Base-by-base conservation (phyloP, 2,888 invertebrate genomes). In the Tetranychus truncatus region DNA sequence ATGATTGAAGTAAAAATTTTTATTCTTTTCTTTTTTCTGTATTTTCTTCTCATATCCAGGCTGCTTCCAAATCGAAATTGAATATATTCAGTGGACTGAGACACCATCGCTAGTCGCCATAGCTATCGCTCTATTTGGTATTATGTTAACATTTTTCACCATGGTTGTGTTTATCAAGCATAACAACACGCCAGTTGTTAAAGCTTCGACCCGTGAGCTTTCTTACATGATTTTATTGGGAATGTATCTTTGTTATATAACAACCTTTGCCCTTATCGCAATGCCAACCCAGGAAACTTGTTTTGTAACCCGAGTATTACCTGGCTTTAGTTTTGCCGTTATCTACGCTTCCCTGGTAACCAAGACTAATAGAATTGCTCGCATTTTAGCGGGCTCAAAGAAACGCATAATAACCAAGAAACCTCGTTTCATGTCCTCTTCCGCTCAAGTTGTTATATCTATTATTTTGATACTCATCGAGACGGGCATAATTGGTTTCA, bases 301-400 rank as follows among this genome's bases (percentile, higher is more conserved):
- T 82, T 87, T 92, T 79, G 88, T 95, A 55, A 92, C 95, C 81
- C 90, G 94, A 65, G 88, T 94, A 78, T 90, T 96, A 83, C 90
- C 94, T 0, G 95, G 94, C 5, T 91, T 96, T 82, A 93, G 95
- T 81, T 97, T 99, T 85, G 92, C 95, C 0, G 91, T 97, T 72
- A 94, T 99, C 67, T 97, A 97, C 84, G 95, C 95, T 0, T 94
- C 97, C 0, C 86, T 99, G 45, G 86, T 97, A 75, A 97, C 97
- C 73, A 97, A 97, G 86, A 97, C 97, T 15, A 97, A 96, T 84
- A 86, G 97, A 74, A 99, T 99, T 78, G 90, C 95, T 0, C 86
- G 97, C 73, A 97, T 97, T 82, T 91, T 97, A 84, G 93, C 95
- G 82, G 95, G 95, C n/a, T 91, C 94, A 81, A 95, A 94, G 82